A percentile compares a stretch with the other conserved stretches of the same genome.
phyloP scores from a whole-genome alignment of 2,888 invertebrate genomes.

The Rapana venosa region DNA sequence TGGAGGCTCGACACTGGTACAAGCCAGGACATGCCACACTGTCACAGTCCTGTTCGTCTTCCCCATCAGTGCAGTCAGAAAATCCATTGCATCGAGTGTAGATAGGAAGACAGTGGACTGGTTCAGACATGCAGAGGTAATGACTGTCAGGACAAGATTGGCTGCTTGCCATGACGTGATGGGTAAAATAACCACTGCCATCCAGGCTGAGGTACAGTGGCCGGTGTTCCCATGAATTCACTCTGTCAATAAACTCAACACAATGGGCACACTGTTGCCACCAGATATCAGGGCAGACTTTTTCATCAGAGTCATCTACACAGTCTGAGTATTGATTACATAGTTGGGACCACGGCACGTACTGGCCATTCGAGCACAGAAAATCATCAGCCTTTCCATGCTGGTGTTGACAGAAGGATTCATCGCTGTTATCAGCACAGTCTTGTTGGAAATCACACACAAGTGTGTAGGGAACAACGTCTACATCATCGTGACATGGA shows the following conservation, averaged over 20 bases:
- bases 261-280: neutral
- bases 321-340: conserved; percentile 1
- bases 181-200: neutral
- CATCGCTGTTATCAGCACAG: conserved; percentile 5
- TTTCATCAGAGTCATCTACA: neutral
- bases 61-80: neutral
- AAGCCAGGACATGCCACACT: neutral
- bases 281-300: neutral
- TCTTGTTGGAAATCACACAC: neutral
- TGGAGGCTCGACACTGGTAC: conserved; percentile 13
- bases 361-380: conserved; percentile 4
- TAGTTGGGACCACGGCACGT: neutral
- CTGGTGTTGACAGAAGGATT: neutral
- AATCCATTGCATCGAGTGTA: neutral
- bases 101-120: neutral
- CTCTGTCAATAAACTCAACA: neutral
- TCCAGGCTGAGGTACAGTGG: neutral
- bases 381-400: neutral
- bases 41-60: conserved; percentile 1
- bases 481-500: neutral
- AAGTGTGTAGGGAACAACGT: neutral
- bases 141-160: neutral
- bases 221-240: neutral
- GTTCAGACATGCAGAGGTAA: neutral
- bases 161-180: neutral